Evolutionary conservation across 2,797 vertebrate species (phyloP).

Genomic region (Spinibarbus caldwelli): DNA sequence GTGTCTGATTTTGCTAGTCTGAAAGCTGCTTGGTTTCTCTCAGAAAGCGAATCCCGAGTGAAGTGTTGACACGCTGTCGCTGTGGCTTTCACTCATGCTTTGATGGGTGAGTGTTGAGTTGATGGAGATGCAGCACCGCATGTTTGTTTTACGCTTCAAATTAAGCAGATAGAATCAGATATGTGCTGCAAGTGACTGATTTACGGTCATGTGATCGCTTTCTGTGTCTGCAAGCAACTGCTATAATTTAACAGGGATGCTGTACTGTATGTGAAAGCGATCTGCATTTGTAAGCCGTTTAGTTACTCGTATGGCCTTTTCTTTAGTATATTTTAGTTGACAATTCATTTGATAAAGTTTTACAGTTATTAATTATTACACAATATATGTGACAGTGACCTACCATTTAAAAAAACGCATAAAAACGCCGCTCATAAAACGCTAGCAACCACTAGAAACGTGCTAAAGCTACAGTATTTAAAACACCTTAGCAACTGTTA

Average conservation of each 20-base stretch:
- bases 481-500: background rate
- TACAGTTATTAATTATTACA: too few species aligned
- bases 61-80: background rate
- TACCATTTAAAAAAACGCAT: background rate
- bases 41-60: too few species aligned
- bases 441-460: background rate
- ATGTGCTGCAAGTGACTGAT: background rate
- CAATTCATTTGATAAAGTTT: background rate
- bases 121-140: background rate
- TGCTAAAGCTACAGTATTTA: background rate
- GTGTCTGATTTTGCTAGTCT: background rate
- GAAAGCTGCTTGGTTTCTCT: background rate
- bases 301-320: background rate
- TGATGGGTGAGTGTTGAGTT: background rate
- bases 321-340: background rate
- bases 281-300: background rate
- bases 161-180: background rate
- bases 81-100: background rate
- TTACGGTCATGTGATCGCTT: background rate
- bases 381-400: background rate
- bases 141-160: conserved; percentile 15
- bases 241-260: background rate
- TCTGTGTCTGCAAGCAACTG: conserved; percentile 16
- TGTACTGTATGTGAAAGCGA: background rate
- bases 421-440: background rate